Percentiles rank a stretch among this genome's conserved stretches.
Evolutionary conservation across 2,888 invertebrate genomes (phyloP).

Genomic region (Eilema griseolum): DNA sequence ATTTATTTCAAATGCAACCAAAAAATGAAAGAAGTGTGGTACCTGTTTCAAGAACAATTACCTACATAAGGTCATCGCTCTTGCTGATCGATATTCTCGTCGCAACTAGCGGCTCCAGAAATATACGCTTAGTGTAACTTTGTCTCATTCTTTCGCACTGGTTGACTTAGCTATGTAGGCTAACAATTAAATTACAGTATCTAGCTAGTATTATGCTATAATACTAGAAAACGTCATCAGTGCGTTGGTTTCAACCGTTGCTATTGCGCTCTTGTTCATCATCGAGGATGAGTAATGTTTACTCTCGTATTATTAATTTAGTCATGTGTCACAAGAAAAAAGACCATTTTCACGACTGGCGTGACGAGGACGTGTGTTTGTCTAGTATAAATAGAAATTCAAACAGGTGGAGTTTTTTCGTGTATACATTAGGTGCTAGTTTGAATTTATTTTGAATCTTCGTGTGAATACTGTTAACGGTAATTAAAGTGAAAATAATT

Average conservation of each 20-base stretch:
- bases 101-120: slow-evolving; percentile 44
- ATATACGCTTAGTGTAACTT: slow-evolving; percentile 39
- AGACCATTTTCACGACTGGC: slow-evolving; percentile 56
- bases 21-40: not conserved
- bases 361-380: slow-evolving; percentile 47
- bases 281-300: slow-evolving; percentile 53
- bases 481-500: not conserved
- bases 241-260: slow-evolving; percentile 25
- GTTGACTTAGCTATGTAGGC: slow-evolving; percentile 20
- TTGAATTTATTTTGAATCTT: not conserved
- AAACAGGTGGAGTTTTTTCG: slow-evolving; percentile 54
- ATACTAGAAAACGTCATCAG: slow-evolving; percentile 31
- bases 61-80: slow-evolving; percentile 58
- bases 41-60: slow-evolving; percentile 15
- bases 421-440: slow-evolving; percentile 21
- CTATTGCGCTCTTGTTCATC: slow-evolving; percentile 18
- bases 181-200: slow-evolving; percentile 54
- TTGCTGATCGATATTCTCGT: slow-evolving; percentile 56
- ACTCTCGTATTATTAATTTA: slow-evolving; percentile 46
- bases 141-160: slow-evolving; percentile 49
- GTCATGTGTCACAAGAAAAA: slow-evolving; percentile 60
- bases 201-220: slow-evolving; percentile 21
- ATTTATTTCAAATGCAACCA: not conserved
- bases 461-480: not conserved
- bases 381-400: slow-evolving; percentile 51